Conservation (phyloP, 1,140 invertebrate species). For the Aleiodes sp. region DNA sequence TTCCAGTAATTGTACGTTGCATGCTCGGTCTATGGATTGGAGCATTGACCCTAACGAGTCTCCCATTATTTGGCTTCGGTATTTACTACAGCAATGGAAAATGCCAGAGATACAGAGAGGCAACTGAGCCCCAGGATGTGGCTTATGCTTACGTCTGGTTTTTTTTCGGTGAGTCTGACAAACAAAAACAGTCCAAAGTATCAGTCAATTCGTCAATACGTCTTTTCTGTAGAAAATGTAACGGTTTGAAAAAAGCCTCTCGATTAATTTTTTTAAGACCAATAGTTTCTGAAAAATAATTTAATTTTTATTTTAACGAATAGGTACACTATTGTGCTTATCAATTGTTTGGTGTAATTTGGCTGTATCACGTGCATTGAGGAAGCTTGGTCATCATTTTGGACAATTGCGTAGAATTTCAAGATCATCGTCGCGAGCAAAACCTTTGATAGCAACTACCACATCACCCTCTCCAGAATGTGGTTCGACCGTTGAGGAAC, state of each 20-base stretch:
- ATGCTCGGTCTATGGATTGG: constrained; percentile 76
- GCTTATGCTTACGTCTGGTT: constrained; percentile 83
- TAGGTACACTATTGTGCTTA: constrained; percentile 78
- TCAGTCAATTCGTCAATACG: constrained; percentile 80
- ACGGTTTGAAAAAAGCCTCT: background rate
- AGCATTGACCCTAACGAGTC: constrained; percentile 75
- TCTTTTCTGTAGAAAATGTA: background rate
- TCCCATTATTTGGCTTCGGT: constrained; percentile 82
- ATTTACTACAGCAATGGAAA: constrained; percentile 74
- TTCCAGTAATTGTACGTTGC: constrained; percentile 76
- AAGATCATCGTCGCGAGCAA: constrained; percentile 53
- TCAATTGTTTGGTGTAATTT: constrained; percentile 85
- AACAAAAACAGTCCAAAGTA: constrained; percentile 48
- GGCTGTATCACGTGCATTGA: constrained; percentile 81
- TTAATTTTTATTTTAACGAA: constrained; percentile 39
- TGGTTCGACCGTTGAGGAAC: constrained; percentile 78
- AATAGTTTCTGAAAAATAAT: background rate
- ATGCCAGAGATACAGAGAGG: constrained; percentile 79
- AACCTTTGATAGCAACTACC: constrained; percentile 52
- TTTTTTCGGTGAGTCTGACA: constrained; percentile 73
- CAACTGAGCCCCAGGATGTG: constrained; percentile 71
- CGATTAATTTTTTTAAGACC: background rate
- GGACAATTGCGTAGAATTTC: constrained; percentile 59
- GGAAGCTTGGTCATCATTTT: constrained; percentile 68
- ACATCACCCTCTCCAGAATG: constrained; percentile 50